phyloP scores from a whole-genome alignment of 2,113 vertebrate species.

The Microtus montanus region DNA sequence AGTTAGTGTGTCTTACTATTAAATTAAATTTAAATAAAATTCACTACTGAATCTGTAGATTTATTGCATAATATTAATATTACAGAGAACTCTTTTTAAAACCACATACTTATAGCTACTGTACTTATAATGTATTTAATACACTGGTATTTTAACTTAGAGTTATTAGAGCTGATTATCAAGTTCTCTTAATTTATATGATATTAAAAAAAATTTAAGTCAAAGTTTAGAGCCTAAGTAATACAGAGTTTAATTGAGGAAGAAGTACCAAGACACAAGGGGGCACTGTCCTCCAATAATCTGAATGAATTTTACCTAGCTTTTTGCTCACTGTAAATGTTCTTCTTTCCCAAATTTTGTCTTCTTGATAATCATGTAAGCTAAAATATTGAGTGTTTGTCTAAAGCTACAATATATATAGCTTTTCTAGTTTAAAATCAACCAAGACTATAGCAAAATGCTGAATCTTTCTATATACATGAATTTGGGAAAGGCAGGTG shows the following conservation, averaged over 20 bases:
- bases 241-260: conserved; percentile 33
- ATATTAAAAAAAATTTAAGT: background rate
- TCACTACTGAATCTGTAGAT: background rate
- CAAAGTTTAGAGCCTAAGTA: conserved; percentile 33
- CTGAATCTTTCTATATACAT: conserved; percentile 36
- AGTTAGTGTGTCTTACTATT: background rate
- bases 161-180: conserved; percentile 18
- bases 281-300: conserved; percentile 79
- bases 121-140: background rate
- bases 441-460: conserved; percentile 65
- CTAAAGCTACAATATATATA: conserved; percentile 6
- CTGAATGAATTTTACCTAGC: conserved; percentile 44
- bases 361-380: conserved; percentile 18
- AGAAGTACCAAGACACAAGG: conserved; percentile 75
- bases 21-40: conserved; percentile 54
- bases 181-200: conserved; percentile 19
- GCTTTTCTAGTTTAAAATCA: conserved; percentile 60
- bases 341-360: conserved; percentile 40
- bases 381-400: conserved; percentile 27
- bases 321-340: conserved; percentile 61
- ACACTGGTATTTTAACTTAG: conserved; percentile 18
- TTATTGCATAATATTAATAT: background rate
- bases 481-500: conserved; percentile 6
- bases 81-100: conserved; percentile 29
- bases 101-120: background rate